Evolutionary conservation across 2,797 vertebrate genomes (phyloP), one percentile per base, ranked within the genome.

Genomic region (Gallinago stenura): DNA sequence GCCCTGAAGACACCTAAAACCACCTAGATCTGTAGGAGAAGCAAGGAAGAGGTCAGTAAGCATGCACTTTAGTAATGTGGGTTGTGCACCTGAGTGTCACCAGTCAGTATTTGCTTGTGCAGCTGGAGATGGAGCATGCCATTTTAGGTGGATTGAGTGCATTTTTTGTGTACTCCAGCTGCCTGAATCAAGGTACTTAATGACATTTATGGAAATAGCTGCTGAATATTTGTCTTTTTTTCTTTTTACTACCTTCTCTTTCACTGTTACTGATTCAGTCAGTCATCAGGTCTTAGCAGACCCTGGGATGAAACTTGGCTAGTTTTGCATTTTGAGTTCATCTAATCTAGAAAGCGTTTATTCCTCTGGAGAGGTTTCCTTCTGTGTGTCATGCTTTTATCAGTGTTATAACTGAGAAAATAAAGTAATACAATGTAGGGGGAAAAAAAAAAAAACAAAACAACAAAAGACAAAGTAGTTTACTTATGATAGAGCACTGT

Each of bases 401-500:
- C 46, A 56, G 58, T 60, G 33, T 71, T 50, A 11, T 26, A 54
- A 65, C 24, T 53, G 30, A 33, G 7, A 9, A 89, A 57, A 41
- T 41, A 46, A 80, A 58, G 25, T 71, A 54, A 46, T 12, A 54
- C 18, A 13, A 15, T 30, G 2, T 33, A 18, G 41, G 41, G 72
- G n/a, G n/a, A 62, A 56, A 69, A 26, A 22, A 51, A 12, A 9
- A 15, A 53, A 39, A 65, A 13, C 12, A 35, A 48, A 48, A 65
- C 16, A 15, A 13, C 18, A 54, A 33, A 19, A 78, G 21, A 19
- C 5, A 15, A 57, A 31, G 35, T 41, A 33, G 6, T 28, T 7
- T 60, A 30, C 1, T 0, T 39, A 54, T 2, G 2, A 12, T 50
- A 15, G 48, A 53, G 43, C 30, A 19, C 19, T 53, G 7, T 4